Base-by-base conservation (phyloP, 2,797 vertebrate species). In the Cygnus olor region DNA sequence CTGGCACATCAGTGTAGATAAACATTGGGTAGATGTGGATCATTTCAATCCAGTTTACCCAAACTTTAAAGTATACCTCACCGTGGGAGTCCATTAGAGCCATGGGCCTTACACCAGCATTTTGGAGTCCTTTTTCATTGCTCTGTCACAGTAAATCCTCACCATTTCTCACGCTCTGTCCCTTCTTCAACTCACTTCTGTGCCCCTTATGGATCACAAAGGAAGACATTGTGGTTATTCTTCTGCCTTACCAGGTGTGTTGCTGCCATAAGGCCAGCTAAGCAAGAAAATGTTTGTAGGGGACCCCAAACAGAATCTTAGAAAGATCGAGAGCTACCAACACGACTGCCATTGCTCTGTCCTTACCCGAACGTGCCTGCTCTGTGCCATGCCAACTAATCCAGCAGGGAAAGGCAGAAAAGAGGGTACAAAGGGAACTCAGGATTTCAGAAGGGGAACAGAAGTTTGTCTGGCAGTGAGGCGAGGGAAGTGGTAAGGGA, bases 321-420 rank as follows among this genome's bases (percentile, higher is more conserved):
- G 53, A 24, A 81, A 72, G 66, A 70, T 16, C 21, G 47, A 66
- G 18, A 57, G 5, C 14, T 58, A 34, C 11, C 20, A 34, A 14
- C 1, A 0, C 8, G 8, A 73, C 34, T 80, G 61, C 19, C 14
- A 51, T 30, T 58, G 32, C 18, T 78, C n/a, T 57, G 5, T 79
- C 68, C 44, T 74, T 72, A 38, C 10, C 34, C 56, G 22, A 8
- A 16, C 57, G 5, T 60, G 60, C 4, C 47, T 42, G 44, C 32
- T 70, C 19, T 1, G 0, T 49, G 7, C 25, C 47, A 9, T 40
- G 24, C 32, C 0, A 0, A 10, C 13, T 81, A 10, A 45, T 49
- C 24, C 32, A 25, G 10, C 0, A 0, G 21, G 54, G 12, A 83
- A 32, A 19, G 24, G 28, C 36, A 90, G 44, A 81, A 68, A 47